Evolutionary conservation across 2,888 invertebrate genomes (phyloP), one percentile per base, ranked within the genome.

Genomic region (Gonocerus acuteangulatus): DNA sequence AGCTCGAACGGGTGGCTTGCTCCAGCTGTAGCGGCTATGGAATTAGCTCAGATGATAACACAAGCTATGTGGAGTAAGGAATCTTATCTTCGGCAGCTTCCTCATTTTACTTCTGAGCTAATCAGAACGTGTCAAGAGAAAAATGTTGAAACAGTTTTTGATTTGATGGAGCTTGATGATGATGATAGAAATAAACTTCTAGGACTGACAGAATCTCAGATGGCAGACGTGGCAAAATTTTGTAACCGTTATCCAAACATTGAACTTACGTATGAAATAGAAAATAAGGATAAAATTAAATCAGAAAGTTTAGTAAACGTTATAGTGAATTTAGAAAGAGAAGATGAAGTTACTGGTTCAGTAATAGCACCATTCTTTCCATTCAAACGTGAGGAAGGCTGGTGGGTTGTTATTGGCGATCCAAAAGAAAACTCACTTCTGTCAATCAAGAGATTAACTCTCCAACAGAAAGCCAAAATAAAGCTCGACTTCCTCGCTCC

Each of bases 51-150:
- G 78, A 99, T 99, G 97, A 91, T 94, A 1, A 99, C 99, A 0
- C 99, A 99, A 76, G 97, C 97, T 9, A 95, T 99, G 95, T 99
- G 97, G 95, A 93, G 90, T 71, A 96, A 95, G 75, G 99, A 99
- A 77, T 93, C 95, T 0, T 95, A 96, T 73, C 80, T 99, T 65
- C 87, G 95, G 65, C 99, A 99, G 73, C 76, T 99, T 72, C 99
- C 99, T 1, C 96, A 99, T 77, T 97, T 97, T 74, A 87, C 83
- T 2, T 72, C 80, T 0, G 96, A 95, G 0, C 85, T 93, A 60
- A 86, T 97, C 67, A 90, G 92, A 71, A 79, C 94, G 4, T 95
- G 95, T 72, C 82, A 88, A 0, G 95, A 94, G 18, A 93, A 94
- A 79, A 80, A 82, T 11, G 88, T 95, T 19, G 93, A 95, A 73